Base-by-base conservation (phyloP, 2,113 vertebrate species). In the Ceratotherium simum region DNA sequence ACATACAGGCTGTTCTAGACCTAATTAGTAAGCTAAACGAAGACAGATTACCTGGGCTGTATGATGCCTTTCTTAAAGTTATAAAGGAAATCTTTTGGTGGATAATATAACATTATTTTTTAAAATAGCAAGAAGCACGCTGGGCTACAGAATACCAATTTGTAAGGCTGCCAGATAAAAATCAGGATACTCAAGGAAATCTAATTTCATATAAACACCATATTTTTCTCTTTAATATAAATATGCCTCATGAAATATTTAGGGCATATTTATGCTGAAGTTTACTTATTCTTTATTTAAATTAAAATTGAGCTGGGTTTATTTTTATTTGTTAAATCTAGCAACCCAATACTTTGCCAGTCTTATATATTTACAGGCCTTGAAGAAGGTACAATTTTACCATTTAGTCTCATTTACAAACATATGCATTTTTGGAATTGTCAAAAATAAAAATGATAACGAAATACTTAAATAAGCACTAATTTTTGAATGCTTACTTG, bases 291-390 rank as follows among this genome's bases (percentile, higher is more conserved):
- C 21, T 82, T 97, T 67, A 83, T 69, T 87, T 75, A 36, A 25
- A 54, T 64, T 78, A 72, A 95, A 91, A 56, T 76, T 70, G 95
- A 56, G 39, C 17, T 92, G 27, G 1, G 3, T 92, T 93, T 80
- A 60, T 73, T 92, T 85, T 88, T 29, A 75, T 46, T 88, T 70
- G 54, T 42, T 89, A 62, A 92, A 91, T 65, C 23, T 87, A 54
- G 14, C 8, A 76, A 39, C 23, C 17, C 23, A 29, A 80, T 20
- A n/a, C 0, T 81, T 89, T 58, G 42, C 51, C 48, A 33, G 48
- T 84, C 10, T 73, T 73, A 2, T 56, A 29, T 29, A 64, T 42
- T 75, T 65, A 64, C 3, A 90, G 56, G 7, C 13, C 29, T 83
- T 51, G n/a, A 95, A 73, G 10, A 70, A 17, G 4, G 5, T 62